Evolutionary conservation across 92 coral and sea anemone species (phyloP).

Genomic region (Zoanthus sansibaricus): DNA sequence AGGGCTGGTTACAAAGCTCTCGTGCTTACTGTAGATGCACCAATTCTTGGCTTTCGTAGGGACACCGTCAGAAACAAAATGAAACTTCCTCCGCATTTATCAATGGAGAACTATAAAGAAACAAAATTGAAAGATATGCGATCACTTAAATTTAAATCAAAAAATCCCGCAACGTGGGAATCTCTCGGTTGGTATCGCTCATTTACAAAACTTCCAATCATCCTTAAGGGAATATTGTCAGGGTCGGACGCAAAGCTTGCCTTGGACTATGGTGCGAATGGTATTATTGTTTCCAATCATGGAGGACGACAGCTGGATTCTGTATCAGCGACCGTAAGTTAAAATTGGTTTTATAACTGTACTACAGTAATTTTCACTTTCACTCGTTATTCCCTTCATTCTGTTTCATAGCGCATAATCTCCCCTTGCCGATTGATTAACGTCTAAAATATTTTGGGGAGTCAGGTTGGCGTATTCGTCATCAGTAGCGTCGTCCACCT

Average conservation of each 20-base stretch:
- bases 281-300: constrained; percentile 64
- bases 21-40: constrained; percentile 39
- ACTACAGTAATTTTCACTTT: no score
- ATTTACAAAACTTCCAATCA: constrained; percentile 56
- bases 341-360: no score
- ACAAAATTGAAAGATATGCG: not conserved
- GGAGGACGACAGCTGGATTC: constrained; percentile 67
- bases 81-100: constrained; percentile 53
- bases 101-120: constrained; percentile 35
- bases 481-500: no score
- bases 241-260: constrained; percentile 60
- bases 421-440: no score
- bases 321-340: constrained; percentile 55
- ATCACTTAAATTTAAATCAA: not conserved
- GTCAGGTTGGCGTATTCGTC: no score
- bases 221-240: constrained; percentile 56
- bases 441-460: no score
- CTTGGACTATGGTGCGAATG: constrained; percentile 58
- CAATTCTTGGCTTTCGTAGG: constrained; percentile 29
- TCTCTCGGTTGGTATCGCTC: constrained; percentile 54
- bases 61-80: constrained; percentile 48
- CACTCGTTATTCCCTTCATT: no score
- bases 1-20: constrained; percentile 45
- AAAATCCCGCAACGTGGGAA: constrained; percentile 36
- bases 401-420: no score